A percentile compares a stretch with the other conserved stretches of the same genome.
Evolutionary conservation across 2,888 invertebrate genomes (phyloP).

Genomic region (Eumerus sabulonum): DNA sequence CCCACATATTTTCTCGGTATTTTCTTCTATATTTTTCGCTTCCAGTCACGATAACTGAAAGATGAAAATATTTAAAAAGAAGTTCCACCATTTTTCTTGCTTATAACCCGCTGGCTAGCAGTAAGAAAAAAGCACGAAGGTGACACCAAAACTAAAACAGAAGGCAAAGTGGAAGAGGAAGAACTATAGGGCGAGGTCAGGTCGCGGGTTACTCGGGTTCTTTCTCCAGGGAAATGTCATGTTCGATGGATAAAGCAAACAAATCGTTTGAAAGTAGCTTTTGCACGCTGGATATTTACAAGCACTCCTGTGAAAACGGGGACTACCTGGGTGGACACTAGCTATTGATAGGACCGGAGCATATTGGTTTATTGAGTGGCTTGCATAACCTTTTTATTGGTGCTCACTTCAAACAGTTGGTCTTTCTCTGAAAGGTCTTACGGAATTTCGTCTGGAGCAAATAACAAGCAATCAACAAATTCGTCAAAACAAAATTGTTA

Average conservation of each 20-base stretch:
- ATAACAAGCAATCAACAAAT: too few relatives aligned
- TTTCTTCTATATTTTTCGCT: constrained; percentile 55
- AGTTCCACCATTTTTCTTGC: constrained; percentile 64
- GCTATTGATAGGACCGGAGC: too few relatives aligned
- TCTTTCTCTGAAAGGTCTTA: too few relatives aligned
- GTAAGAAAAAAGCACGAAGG: constrained; percentile 59
- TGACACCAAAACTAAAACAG: constrained; percentile 50
- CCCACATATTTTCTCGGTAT: constrained; percentile 45
- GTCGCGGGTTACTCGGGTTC: constrained; percentile 35
- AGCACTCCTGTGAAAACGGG: not conserved
- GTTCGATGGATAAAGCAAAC: constrained; percentile 58
- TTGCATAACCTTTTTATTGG: too few relatives aligned
- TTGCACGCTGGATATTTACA: constrained; percentile 30
- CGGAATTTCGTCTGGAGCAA: too few relatives aligned
- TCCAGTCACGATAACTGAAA: constrained; percentile 64
- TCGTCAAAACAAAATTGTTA: too few relatives aligned
- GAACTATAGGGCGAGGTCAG: constrained; percentile 14
- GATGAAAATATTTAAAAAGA: constrained; percentile 63
- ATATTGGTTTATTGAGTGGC: too few relatives aligned
- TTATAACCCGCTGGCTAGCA: constrained; percentile 58
- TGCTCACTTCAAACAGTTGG: too few relatives aligned
- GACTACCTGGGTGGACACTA: too few relatives aligned
- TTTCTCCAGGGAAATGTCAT: constrained; percentile 59
- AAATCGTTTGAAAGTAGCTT: constrained; percentile 48
- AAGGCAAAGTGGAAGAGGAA: constrained; percentile 17